Conservation (phyloP, 2,888 invertebrate genomes). For the Glyphotaelius pellucidus region DNA sequence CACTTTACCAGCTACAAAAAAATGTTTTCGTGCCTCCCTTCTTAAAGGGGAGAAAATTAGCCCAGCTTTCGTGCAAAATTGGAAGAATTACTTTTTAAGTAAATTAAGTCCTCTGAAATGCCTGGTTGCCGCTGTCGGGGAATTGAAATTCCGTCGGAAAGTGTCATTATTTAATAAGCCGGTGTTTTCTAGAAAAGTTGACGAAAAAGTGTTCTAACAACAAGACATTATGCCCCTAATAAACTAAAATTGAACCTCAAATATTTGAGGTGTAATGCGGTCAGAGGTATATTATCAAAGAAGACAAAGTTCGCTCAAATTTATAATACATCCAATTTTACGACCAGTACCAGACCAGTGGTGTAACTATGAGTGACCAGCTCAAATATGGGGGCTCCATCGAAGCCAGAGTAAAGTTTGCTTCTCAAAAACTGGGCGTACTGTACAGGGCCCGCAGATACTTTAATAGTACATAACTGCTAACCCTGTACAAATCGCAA, state of each 20-base stretch:
- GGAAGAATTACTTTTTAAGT: not conserved
- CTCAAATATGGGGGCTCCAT: no score
- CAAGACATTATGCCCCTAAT: not conserved
- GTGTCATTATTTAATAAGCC: not conserved
- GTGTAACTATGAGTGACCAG: no score
- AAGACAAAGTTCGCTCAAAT: not conserved
- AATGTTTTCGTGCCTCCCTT: not conserved
- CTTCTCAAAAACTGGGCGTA: no score
- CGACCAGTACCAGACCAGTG: no score
- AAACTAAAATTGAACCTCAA: not conserved
- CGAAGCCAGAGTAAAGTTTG: no score
- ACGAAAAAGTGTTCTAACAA: not conserved
- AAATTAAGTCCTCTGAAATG: not conserved
- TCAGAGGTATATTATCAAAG: not conserved
- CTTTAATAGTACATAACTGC: no score
- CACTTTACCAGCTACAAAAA: not conserved
- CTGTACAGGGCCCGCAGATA: no score
- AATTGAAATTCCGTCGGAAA: not conserved
- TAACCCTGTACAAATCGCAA: no score
- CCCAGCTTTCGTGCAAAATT: not conserved
- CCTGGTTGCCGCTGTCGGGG: not conserved
- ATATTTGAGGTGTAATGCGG: not conserved
- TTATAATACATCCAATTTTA: not conserved
- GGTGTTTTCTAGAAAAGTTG: not conserved
- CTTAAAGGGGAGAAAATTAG: not conserved